Evolutionary conservation across 2,888 invertebrate genomes (phyloP), one percentile per base, ranked within the genome.

Genomic region (Gymnocheta viridis): DNA sequence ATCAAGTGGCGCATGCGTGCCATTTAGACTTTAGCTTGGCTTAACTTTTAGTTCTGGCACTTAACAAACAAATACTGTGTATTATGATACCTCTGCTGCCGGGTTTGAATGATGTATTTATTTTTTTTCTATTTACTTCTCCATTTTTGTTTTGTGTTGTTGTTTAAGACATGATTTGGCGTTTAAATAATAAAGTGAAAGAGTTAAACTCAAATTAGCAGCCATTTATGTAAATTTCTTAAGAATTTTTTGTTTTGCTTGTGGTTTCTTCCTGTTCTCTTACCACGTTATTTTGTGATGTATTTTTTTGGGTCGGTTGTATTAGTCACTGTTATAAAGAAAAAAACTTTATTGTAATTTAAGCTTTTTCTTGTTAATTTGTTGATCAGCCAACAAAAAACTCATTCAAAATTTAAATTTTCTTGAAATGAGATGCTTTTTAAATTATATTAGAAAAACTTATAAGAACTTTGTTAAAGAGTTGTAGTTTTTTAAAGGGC

Each of bases 1-100:
- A 72, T 77, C 80, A 84, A 84, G 77, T 80, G 77, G 84, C 77
- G 72, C 84, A 77, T 81, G 81, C 84, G 77, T 84, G 72, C 67
- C 81, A 77, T 84, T 81, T 84, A 70, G 66, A 70, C 76, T 80
- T 67, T 67, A 70, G n/a, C 27, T 66, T 51, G 29, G 29, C 22
- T 64, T 38, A 38, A 47, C 41, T 69, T 19, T 29, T 22, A 32
- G 6, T 24, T 9, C 24, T 51, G 38, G 35, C 47, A 56, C 27
- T 56, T 44, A 22, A 29, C 19, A 38, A 54, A 27, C 29, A 27
- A 47, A 17, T 5, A 17, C 27, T 12, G 44, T 66, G 41, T 22
- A 27, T 47, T 29, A 60, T 35, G 60, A 49, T n/a, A n/a, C n/a
- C 17, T 72, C 24, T 35, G 17, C 32, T 58, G 72, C 32, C 41